These are phyloP conservation scores for Erannis defoliaria DNA, from an alignment of 2,888 invertebrate species.

Conservation along the genomic window DNA sequence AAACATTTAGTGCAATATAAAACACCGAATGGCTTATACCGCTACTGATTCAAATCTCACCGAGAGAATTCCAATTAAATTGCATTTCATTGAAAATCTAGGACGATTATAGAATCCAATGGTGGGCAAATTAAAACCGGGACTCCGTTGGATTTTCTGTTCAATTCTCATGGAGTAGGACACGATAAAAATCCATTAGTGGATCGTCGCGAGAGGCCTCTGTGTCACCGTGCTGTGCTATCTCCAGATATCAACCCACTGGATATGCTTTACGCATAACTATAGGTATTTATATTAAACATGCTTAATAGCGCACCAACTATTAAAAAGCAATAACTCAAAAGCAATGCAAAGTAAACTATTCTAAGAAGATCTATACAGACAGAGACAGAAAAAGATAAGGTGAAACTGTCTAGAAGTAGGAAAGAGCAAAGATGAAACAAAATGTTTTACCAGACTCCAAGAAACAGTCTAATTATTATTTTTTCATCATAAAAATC, in stretches of 20 bases:
- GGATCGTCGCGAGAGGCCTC: conserved; percentile 65
- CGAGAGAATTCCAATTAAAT: conserved; percentile 79
- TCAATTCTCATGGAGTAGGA: conserved; percentile 78
- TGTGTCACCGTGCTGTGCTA: conserved; percentile 60
- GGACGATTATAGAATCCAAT: conserved; percentile 79
- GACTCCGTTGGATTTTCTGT: conserved; percentile 75
- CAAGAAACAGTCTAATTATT: too few species aligned
- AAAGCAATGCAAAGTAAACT: too few species aligned
- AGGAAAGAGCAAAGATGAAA: too few species aligned
- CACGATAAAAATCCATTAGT: conserved; percentile 82
- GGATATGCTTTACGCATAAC: conserved; percentile 51
- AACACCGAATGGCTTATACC: conserved; percentile 56
- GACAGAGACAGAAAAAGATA: too few species aligned
- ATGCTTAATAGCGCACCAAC: too few species aligned
- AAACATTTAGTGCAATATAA: conserved; percentile 32
- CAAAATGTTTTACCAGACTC: too few species aligned
- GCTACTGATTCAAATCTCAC: conserved; percentile 68
- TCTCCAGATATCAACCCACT: conserved; percentile 52
- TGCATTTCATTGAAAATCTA: conserved; percentile 82
- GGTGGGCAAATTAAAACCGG: conserved; percentile 81
- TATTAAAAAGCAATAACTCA: too few species aligned
- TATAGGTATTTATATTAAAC: too few species aligned
- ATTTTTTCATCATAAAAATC: too few species aligned
- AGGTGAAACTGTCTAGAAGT: too few species aligned
- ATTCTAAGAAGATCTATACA: too few species aligned